These are phyloP conservation scores for Podilymbus podiceps DNA, from an alignment of 2,113 vertebrate genomes.

Conservation along the genomic window DNA sequence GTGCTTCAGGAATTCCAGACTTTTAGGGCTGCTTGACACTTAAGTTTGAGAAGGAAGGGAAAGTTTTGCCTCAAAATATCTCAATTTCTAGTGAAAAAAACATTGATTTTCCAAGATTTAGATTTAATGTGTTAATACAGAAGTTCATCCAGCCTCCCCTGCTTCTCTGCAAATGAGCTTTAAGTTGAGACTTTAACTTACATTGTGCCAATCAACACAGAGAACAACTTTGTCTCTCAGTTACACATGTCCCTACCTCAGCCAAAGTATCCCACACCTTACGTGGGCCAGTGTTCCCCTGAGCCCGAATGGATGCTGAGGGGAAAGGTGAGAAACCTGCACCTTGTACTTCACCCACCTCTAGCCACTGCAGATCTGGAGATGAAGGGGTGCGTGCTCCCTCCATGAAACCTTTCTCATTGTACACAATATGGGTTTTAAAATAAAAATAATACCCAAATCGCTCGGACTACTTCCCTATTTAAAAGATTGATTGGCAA, in stretches of 20 bases:
- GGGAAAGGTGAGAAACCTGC: background rate
- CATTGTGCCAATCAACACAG: background rate
- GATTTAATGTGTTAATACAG: background rate
- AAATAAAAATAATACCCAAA: background rate
- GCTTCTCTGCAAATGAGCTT: background rate
- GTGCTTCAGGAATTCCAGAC: background rate
- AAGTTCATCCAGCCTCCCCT: background rate
- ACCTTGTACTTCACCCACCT: background rate
- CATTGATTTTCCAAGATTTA: background rate
- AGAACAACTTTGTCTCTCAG: background rate
- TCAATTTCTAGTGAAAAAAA: background rate
- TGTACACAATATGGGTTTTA: background rate
- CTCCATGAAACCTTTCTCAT: background rate
- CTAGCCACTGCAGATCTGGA: background rate
- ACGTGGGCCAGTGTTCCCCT: background rate
- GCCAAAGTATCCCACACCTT: background rate
- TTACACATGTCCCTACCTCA: background rate
- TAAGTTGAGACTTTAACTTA: background rate
- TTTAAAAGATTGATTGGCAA: background rate
- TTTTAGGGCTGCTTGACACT: background rate
- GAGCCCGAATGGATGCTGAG: background rate
- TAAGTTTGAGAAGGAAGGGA: background rate
- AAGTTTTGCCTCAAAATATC: background rate
- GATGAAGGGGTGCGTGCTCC: background rate
- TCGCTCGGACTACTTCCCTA: background rate